Evolutionary conservation across 2,888 invertebrate genomes (phyloP), one percentile per base, ranked within the genome.

Genomic region (Arenicola marina): DNA sequence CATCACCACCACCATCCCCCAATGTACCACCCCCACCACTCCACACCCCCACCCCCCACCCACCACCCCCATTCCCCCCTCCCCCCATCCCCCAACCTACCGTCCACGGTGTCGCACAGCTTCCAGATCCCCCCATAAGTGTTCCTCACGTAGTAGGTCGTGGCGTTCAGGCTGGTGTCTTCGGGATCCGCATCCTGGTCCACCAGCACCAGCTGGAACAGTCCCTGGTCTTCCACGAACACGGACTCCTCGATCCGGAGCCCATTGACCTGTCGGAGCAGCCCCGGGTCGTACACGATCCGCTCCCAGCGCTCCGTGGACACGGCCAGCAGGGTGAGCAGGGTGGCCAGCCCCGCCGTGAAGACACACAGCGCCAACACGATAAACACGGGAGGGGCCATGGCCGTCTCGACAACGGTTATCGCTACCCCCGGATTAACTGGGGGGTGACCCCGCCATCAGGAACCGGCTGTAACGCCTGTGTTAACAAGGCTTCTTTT

Each of bases 61-160:
- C n/a, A n/a, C n/a, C n/a, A n/a, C n/a, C n/a, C n/a, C n/a, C n/a
- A n/a, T n/a, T n/a, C n/a, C n/a, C n/a, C n/a, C n/a, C n/a, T n/a
- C n/a, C n/a, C n/a, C n/a, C n/a, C n/a, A n/a, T n/a, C n/a, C n/a
- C n/a, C n/a, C n/a, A n/a, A n/a, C n/a, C n/a, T n/a, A n/a, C n/a
- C n/a, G n/a, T n/a, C n/a, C n/a, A n/a, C n/a, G n/a, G n/a, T n/a
- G 26, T 48, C 48, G 24, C 48, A 48, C 7, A 48, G 11, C 48
- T 48, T 48, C 48, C 48, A 48, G 15, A 48, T 48, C 18, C 48
- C 48, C 18, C 48, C 48, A 24, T 48, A 48, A 21, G 48, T n/a
- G 48, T 48, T 48, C 48, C 48, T 48, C 48, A 48, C 7, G 11
- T n/a, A 7, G 48, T 21, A 48, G 18, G 48, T n/a, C 15, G 48